These are phyloP conservation scores for Ichneumoninae sp. DNA, from an alignment of 2,888 invertebrate genomes.

Conservation along the genomic window DNA sequence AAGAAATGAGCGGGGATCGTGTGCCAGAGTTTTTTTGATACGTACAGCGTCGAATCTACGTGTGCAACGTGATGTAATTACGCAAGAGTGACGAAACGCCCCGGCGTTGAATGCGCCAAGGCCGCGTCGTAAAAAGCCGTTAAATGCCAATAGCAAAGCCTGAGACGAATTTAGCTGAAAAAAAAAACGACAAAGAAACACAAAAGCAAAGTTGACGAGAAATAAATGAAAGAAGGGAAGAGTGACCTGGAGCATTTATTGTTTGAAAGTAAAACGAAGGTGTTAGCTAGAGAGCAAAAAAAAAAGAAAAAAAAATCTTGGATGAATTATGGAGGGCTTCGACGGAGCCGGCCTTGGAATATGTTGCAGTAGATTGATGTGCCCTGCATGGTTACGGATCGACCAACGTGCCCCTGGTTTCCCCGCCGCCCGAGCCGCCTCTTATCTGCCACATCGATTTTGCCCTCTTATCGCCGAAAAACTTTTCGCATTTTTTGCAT, in stretches of 20 bases:
- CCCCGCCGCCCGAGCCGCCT: neutral
- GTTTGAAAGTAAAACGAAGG: neutral
- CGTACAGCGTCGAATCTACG: neutral
- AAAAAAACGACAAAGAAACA: neutral
- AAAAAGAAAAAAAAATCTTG: neutral
- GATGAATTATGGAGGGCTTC: conserved; percentile 4
- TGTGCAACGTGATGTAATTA: neutral
- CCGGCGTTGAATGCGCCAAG: neutral
- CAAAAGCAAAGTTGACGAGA: neutral
- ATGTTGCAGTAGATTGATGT: conserved; percentile 8
- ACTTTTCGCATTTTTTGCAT: neutral
- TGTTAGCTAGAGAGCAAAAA: neutral
- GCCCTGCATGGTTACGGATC: neutral
- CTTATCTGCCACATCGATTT: neutral
- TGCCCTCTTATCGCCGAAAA: neutral
- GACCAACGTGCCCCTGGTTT: neutral
- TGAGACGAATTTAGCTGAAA: neutral
- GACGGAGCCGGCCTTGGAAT: neutral
- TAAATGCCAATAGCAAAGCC: neutral
- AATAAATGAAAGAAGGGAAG: neutral
- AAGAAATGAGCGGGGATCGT: neutral
- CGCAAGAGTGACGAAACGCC: conserved; percentile 3
- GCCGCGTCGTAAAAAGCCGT: neutral
- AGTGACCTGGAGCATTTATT: neutral
- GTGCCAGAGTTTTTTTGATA: neutral